Evolutionary conservation across 2,113 vertebrate genomes (phyloP).

Genomic region (Aphyosemion australe): DNA sequence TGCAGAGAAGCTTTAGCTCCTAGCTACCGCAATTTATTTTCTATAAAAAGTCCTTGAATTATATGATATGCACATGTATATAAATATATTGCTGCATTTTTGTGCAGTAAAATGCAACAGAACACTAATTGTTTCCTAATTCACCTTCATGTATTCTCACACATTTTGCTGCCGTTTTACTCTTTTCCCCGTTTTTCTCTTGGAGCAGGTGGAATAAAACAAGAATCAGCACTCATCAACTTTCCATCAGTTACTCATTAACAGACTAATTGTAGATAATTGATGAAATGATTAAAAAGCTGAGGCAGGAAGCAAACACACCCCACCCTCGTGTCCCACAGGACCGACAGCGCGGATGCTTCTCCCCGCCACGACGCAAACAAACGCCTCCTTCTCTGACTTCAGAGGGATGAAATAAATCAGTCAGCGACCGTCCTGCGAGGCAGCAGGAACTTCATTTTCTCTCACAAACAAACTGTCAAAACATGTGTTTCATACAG

Average conservation of each 20-base stretch:
- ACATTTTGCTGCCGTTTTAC: too few relatives aligned
- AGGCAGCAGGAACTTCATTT: conserved; percentile 46
- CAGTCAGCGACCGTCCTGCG: conserved; percentile 25
- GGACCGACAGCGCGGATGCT: neutral
- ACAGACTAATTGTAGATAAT: conserved; percentile 55
- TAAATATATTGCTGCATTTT: neutral
- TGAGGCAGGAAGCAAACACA: conserved; percentile 33
- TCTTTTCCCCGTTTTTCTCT: neutral
- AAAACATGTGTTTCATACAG: conserved; percentile 34
- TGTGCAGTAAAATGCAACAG: too few relatives aligned
- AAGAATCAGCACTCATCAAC: conserved; percentile 42
- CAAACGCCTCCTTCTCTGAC: conserved; percentile 31
- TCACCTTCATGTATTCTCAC: neutral
- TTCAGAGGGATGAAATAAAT: conserved; percentile 52
- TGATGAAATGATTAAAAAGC: conserved; percentile 60
- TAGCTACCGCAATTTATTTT: neutral
- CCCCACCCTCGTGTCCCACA: conserved; percentile 22
- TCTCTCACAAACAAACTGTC: conserved; percentile 58
- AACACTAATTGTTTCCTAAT: neutral
- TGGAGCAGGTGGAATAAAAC: conserved; percentile 1
- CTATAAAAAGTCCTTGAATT: neutral
- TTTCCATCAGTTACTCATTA: conserved; percentile 54
- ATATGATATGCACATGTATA: neutral
- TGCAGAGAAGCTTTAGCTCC: neutral
- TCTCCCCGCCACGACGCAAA: conserved; percentile 15